These are phyloP conservation scores for Xylophagus ater DNA, from an alignment of 2,888 invertebrate genomes.

Conservation along the genomic window DNA sequence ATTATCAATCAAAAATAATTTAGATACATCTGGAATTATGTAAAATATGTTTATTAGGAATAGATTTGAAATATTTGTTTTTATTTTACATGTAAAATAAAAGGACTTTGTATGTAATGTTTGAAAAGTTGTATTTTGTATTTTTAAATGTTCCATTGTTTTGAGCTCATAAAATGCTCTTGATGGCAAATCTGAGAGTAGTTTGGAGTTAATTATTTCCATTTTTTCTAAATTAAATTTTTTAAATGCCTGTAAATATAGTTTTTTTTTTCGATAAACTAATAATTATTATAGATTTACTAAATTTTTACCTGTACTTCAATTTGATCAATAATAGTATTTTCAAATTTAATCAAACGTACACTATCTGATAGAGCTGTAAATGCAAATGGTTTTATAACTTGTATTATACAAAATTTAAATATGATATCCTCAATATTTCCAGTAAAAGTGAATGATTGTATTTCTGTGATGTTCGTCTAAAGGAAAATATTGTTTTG, in stretches of 20 bases:
- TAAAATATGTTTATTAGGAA: constrained; percentile 15
- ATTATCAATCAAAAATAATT: constrained; percentile 31
- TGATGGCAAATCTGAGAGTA: constrained; percentile 51
- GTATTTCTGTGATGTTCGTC: constrained; percentile 44
- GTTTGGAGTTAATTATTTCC: constrained; percentile 49
- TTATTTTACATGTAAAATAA: constrained; percentile 38
- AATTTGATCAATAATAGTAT: constrained; percentile 49
- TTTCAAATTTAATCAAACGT: constrained; percentile 50
- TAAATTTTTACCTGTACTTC: constrained; percentile 38
- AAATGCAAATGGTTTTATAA: constrained; percentile 60
- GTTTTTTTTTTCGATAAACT: background rate
- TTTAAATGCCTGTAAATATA: constrained; percentile 52
- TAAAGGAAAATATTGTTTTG: no score
- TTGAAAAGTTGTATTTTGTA: constrained; percentile 54
- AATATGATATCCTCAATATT: constrained; percentile 58
- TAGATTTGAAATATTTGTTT: background rate
- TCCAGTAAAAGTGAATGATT: constrained; percentile 57
- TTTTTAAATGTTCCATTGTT: constrained; percentile 51
- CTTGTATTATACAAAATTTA: constrained; percentile 48
- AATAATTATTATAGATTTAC: background rate
- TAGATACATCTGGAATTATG: constrained; percentile 26
- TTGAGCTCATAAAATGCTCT: constrained; percentile 63
- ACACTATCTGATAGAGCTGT: constrained; percentile 54
- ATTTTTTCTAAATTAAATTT: constrained; percentile 61
- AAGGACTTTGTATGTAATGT: constrained; percentile 58